These are phyloP conservation scores for Campaea margaritaria DNA, from an alignment of 2,888 invertebrate species.

Conservation along the genomic window DNA sequence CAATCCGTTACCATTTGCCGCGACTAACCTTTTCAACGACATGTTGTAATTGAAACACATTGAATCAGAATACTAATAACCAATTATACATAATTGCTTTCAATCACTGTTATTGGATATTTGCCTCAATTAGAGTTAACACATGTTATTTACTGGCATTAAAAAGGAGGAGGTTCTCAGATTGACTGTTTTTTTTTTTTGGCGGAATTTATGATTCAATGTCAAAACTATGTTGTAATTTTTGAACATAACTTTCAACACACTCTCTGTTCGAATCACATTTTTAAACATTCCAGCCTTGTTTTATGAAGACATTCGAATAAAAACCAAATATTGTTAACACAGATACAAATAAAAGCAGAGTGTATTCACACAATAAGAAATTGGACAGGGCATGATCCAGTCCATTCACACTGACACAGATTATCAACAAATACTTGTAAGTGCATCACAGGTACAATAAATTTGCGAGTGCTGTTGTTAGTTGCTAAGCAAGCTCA, in stretches of 20 bases:
- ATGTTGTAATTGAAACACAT: constrained; percentile 43
- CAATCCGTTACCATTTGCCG: constrained; percentile 51
- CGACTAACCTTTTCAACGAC: constrained; percentile 36
- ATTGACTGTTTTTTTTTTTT: too few species aligned
- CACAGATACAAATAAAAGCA: neutral
- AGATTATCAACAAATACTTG: constrained; percentile 35
- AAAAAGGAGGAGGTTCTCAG: too few species aligned
- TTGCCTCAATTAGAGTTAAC: constrained; percentile 14
- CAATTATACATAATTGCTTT: constrained; percentile 25
- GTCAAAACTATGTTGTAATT: neutral
- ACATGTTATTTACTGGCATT: neutral
- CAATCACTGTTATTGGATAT: constrained; percentile 23
- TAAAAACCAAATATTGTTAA: neutral
- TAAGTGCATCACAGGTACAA: constrained; percentile 25
- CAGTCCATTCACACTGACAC: neutral
- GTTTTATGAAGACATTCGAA: neutral
- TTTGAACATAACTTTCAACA: constrained; percentile 12
- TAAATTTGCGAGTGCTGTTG: constrained; percentile 53
- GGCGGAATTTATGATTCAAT: neutral
- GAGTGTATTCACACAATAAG: too few species aligned
- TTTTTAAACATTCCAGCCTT: too few species aligned
- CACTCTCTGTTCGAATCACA: too few species aligned
- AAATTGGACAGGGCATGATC: neutral
- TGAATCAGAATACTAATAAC: constrained; percentile 9
- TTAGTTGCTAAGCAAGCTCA: constrained; percentile 83